phyloP scores from a whole-genome alignment of 2,113 vertebrate genomes.

The Notothenia rossii region DNA sequence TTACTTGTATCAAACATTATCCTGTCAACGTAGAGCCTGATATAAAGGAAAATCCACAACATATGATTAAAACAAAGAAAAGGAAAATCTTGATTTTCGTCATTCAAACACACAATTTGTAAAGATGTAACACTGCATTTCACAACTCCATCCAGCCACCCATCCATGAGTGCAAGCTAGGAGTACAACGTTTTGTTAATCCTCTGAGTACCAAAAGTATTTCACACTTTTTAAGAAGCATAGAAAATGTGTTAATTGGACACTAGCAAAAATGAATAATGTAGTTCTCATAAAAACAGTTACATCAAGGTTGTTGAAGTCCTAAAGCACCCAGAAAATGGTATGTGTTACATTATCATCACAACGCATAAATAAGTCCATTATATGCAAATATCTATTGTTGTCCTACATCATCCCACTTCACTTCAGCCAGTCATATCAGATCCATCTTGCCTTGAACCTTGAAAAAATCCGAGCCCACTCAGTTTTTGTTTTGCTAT shows the following conservation, averaged over 20 bases:
- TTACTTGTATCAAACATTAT: not conserved
- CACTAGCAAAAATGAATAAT: not conserved
- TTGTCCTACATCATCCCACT: constrained; percentile 4
- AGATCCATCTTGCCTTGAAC: not conserved
- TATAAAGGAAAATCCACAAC: too few species aligned
- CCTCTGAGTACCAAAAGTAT: not conserved
- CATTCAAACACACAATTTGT: not conserved
- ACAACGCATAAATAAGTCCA: constrained; percentile 31
- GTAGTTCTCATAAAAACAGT: not conserved
- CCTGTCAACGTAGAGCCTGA: too few species aligned
- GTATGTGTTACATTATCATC: constrained; percentile 20
- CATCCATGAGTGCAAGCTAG: constrained; percentile 6
- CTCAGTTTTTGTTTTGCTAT: too few species aligned
- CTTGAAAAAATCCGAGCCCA: too few species aligned
- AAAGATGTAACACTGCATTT: constrained; percentile 4
- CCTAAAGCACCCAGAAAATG: constrained; percentile 6
- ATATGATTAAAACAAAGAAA: too few species aligned
- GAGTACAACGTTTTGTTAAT: constrained; percentile 25
- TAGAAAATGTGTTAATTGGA: not conserved
- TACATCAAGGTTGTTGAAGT: not conserved
- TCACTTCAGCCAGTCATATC: not conserved
- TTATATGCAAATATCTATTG: constrained; percentile 3
- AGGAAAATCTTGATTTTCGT: too few species aligned
- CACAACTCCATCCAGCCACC: not conserved
- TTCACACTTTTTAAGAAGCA: not conserved